Percentiles rank a stretch among this genome's conserved stretches.
Evolutionary conservation across 1,140 invertebrate species (phyloP).

Genomic region (Microplitis mediator): DNA sequence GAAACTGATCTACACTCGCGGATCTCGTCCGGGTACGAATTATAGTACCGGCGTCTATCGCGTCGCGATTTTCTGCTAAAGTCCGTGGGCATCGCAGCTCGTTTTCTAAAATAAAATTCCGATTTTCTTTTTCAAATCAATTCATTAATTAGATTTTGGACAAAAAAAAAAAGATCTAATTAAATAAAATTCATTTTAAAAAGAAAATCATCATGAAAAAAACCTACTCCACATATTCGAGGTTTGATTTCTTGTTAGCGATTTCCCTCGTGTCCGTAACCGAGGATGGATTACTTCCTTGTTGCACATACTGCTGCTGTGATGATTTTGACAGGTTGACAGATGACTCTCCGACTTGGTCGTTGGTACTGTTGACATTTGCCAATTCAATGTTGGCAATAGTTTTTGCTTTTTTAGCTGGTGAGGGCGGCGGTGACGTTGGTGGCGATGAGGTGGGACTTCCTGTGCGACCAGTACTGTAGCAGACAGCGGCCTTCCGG

Average conservation of each 20-base stretch:
- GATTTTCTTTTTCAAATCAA: not conserved
- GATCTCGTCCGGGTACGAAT: conserved; percentile 27
- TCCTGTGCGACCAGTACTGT: conserved; percentile 58
- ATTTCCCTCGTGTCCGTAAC: conserved; percentile 34
- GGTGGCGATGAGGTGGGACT: conserved; percentile 58
- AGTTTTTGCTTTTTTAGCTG: conserved; percentile 55
- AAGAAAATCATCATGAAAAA: conserved; percentile 15
- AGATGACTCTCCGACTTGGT: conserved; percentile 32
- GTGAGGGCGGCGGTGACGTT: conserved; percentile 58
- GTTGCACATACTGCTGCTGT: not conserved
- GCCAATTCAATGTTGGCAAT: conserved; percentile 48
- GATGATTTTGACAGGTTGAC: conserved; percentile 7
- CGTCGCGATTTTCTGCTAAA: conserved; percentile 48
- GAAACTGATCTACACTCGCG: conserved; percentile 21
- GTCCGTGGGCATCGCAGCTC: conserved; percentile 52
- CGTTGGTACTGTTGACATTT: conserved; percentile 46
- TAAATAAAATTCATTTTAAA: not conserved
- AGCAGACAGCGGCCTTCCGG: conserved; percentile 64
- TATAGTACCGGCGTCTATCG: conserved; percentile 36
- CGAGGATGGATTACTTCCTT: conserved; percentile 12
- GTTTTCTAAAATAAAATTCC: conserved; percentile 43
- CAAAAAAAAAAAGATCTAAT: conserved; percentile 44
- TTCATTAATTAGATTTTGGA: not conserved
- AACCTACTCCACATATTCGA: conserved; percentile 52
- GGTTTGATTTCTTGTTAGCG: conserved; percentile 35